Conservation (phyloP, 2,113 vertebrate genomes). For the Xiphophorus hellerii region DNA sequence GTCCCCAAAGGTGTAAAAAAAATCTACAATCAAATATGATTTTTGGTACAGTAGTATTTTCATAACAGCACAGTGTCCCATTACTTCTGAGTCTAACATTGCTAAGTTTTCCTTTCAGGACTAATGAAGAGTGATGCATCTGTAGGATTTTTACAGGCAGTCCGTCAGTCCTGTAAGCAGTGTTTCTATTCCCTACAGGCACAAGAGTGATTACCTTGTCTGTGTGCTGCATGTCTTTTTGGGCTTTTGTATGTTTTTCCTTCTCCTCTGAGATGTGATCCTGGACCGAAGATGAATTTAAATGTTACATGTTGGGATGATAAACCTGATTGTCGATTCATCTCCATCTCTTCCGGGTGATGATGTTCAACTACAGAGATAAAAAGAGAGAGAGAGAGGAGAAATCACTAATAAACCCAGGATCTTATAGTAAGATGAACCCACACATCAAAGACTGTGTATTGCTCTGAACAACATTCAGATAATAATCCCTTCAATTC, state of each 20-base stretch:
- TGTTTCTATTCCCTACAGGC: background rate
- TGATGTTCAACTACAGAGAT: background rate
- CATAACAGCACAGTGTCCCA: too few species aligned
- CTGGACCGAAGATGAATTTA: background rate
- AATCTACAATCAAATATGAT: too few species aligned
- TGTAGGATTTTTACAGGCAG: background rate
- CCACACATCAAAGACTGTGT: background rate
- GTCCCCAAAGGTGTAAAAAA: background rate
- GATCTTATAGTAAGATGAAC: background rate
- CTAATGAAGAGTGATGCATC: background rate
- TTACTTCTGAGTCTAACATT: background rate
- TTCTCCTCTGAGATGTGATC: background rate
- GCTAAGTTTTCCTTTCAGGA: background rate
- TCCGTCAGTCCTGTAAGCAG: background rate
- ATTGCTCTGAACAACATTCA: background rate
- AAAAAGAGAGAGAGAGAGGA: background rate
- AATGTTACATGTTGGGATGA: conserved; percentile 3
- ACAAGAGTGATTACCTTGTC: background rate
- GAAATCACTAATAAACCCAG: background rate
- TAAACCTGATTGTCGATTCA: background rate
- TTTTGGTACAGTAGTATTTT: too few species aligned
- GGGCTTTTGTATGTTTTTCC: background rate
- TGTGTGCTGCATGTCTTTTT: background rate
- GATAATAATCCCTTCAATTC: background rate
- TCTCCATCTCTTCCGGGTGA: conserved; percentile 7